A percentile compares a stretch with the other conserved stretches of the same genome.
Conservation (phyloP, 2,113 vertebrate genomes). For the Philantomba maxwellii region DNA sequence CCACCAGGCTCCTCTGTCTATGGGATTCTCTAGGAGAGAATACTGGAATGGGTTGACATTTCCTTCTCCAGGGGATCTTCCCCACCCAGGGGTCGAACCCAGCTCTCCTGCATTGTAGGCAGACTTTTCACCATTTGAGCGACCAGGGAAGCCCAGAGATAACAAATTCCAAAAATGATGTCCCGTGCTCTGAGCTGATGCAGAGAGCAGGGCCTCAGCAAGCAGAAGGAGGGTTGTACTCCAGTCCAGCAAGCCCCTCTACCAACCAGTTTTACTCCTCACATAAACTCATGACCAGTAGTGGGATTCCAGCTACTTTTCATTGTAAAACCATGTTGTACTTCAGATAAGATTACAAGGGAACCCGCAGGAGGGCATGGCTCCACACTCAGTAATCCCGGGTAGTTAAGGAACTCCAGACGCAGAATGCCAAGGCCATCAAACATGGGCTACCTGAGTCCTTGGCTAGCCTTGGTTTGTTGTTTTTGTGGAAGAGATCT, state of each 20-base stretch:
- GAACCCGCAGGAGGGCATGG: conserved; percentile 59
- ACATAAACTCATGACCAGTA: background rate
- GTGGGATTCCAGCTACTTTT: background rate
- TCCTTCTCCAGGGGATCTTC: background rate
- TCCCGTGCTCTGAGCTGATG: background rate
- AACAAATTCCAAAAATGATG: background rate
- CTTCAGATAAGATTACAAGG: conserved; percentile 68
- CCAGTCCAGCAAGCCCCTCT: background rate
- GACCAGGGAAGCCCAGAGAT: background rate
- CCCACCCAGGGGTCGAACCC: background rate
- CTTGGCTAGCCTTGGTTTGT: background rate
- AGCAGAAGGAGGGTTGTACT: background rate
- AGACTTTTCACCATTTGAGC: background rate
- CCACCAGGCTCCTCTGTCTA: background rate
- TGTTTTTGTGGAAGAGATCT: conserved; percentile 56
- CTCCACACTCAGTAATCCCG: conserved; percentile 62
- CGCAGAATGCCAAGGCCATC: conserved; percentile 63
- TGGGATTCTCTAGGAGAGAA: background rate
- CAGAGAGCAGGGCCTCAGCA: background rate
- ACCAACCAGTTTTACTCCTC: background rate
- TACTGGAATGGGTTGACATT: background rate
- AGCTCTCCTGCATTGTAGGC: background rate
- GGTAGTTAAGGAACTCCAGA: conserved; percentile 71
- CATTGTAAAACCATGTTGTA: background rate
- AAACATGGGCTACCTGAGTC: conserved; percentile 16